Evolutionary conservation across 2,113 vertebrate genomes (phyloP), one percentile per base, ranked within the genome.

Genomic region (Centrocercus urophasianus): DNA sequence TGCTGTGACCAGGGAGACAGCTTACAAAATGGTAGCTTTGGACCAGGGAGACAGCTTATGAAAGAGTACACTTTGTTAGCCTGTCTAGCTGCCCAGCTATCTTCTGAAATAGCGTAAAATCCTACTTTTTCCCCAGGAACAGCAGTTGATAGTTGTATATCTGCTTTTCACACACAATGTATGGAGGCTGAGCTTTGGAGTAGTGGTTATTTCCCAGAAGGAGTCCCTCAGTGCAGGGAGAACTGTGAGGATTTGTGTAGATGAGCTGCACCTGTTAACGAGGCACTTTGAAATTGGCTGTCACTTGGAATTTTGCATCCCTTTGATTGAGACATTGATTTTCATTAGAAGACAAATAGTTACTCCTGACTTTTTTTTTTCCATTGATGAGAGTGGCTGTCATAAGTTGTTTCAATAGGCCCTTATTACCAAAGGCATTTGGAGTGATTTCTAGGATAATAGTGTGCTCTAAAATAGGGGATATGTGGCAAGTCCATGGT

Each of bases 161-260:
- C 16, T 57, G 0, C 2, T 64, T 75, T 32, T 77, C 40, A 11
- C 7, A 34, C 20, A 13, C 13, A 13, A 7, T 8, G 3, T 1
- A 1, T 20, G 21, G 18, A 34, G 60, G 42, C 63, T 45, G 13
- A 59, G 30, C 38, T 91, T 56, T 77, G 27, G 40, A 17, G 7
- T 38, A 28, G 3, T 71, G 36, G 6, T 18, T 66, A 13, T 71
- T 74, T 74, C 17, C 38, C 59, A 75, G 67, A 8, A 24, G 50
- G 5, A 15, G 1, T 4, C 45, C 80, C 18, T 5, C 19, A 18
- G 7, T 3, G 5, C 0, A 25, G 10, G 27, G 21, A 76, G 36
- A 84, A 30, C 15, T 70, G n/a, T 17, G 36, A 6, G 45, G 32
- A 27, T 64, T 67, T 86, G 19, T 5, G 8, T 5, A 24, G 71